Evolutionary conservation across 2,888 invertebrate genomes (phyloP).

Genomic region (Galerucella nymphaeae): DNA sequence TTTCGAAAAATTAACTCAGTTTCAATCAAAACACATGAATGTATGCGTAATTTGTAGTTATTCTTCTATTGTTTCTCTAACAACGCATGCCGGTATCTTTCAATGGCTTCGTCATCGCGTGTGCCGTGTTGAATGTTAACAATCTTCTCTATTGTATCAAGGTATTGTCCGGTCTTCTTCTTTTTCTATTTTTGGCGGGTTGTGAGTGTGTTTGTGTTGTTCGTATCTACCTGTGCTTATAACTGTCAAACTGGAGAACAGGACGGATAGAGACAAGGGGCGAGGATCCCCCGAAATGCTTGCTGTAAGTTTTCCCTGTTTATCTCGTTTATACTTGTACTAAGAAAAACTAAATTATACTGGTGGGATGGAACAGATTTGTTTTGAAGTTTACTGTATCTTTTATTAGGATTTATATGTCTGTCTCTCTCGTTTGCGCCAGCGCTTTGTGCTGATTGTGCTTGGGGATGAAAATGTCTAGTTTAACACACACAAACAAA

Average conservation of each 20-base stretch:
- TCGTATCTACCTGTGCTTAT: constrained; percentile 37
- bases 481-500: neutral
- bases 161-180: constrained; percentile 19
- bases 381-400: neutral
- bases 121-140: constrained; percentile 46
- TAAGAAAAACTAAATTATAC: neutral
- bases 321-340: neutral
- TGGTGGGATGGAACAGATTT: neutral
- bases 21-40: constrained; percentile 67
- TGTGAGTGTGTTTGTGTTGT: constrained; percentile 44
- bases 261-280: constrained; percentile 64
- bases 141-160: constrained; percentile 15
- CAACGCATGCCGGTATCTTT: neutral
- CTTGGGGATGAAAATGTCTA: neutral
- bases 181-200: constrained; percentile 29
- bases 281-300: constrained; percentile 65
- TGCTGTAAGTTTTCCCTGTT: constrained; percentile 60
- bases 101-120: constrained; percentile 43
- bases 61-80: constrained; percentile 38
- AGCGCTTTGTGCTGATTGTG: constrained; percentile 1
- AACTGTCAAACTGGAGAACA: constrained; percentile 63
- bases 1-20: constrained; percentile 66
- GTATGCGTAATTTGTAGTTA: constrained; percentile 48
- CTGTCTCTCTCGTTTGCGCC: constrained; percentile 15
- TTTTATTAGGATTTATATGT: neutral